Evolutionary conservation across 2,797 vertebrate species (phyloP).

Genomic region (Peromyscus attwateri): DNA sequence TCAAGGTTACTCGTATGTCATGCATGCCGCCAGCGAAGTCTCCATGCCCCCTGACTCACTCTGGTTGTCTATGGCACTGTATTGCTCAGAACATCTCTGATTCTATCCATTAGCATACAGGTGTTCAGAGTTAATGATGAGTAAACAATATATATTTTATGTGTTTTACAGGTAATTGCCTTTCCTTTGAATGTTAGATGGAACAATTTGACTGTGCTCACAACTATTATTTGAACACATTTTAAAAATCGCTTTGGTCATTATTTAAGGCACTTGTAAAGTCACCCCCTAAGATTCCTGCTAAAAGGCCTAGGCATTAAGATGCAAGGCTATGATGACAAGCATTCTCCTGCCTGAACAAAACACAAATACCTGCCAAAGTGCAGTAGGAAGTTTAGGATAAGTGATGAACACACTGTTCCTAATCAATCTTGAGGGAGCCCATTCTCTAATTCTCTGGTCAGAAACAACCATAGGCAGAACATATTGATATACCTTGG

Average conservation of each 20-base stretch:
- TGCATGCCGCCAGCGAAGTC: slow-evolving; percentile 25
- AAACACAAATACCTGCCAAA: slow-evolving; percentile 68
- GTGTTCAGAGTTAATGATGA: slow-evolving; percentile 80
- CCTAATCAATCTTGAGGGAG: slow-evolving; percentile 16
- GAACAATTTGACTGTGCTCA: slow-evolving; percentile 72
- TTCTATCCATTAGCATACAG: slow-evolving; percentile 71
- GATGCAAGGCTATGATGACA: slow-evolving; percentile 42
- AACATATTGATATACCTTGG: not conserved
- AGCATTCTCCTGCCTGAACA: slow-evolving; percentile 47
- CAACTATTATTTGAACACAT: slow-evolving; percentile 78
- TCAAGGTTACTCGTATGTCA: slow-evolving; percentile 60
- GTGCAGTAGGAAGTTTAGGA: not conserved
- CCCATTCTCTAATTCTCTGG: slow-evolving; percentile 12
- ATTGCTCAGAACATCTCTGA: slow-evolving; percentile 59
- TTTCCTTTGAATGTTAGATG: slow-evolving; percentile 76
- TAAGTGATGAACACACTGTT: slow-evolving; percentile 56
- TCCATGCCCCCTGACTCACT: slow-evolving; percentile 20
- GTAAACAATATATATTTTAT: slow-evolving; percentile 80
- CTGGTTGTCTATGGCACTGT: slow-evolving; percentile 29
- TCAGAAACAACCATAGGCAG: not conserved
- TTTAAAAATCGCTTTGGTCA: slow-evolving; percentile 74
- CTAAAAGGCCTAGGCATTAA: slow-evolving; percentile 69
- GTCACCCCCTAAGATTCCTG: slow-evolving; percentile 47
- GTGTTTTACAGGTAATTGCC: slow-evolving; percentile 80
- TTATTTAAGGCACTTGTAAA: slow-evolving; percentile 80